These are phyloP conservation scores for Micromys minutus DNA, from an alignment of 2,113 vertebrate genomes.

Conservation along the genomic window DNA sequence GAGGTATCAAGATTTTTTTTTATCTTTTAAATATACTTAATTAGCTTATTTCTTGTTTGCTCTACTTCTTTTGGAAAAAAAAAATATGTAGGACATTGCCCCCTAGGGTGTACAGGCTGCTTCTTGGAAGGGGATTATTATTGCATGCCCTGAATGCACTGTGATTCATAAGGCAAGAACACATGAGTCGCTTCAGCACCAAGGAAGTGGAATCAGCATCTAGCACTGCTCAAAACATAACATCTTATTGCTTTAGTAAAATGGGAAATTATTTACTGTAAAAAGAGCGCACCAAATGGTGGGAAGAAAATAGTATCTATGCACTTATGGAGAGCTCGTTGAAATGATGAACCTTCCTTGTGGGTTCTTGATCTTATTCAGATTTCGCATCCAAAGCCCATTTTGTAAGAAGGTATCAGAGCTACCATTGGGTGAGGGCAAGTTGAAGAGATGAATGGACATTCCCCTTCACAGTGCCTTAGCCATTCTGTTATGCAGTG, in stretches of 20 bases:
- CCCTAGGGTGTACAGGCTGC: slow-evolving; percentile 80
- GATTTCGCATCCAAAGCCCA: slow-evolving; percentile 73
- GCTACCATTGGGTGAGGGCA: slow-evolving; percentile 75
- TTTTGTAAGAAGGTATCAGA: slow-evolving; percentile 79
- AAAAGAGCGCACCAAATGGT: slow-evolving; percentile 80
- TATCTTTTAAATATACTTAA: background rate
- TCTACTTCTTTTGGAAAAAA: slow-evolving; percentile 73
- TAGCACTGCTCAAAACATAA: slow-evolving; percentile 84
- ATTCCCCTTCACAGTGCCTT: slow-evolving; percentile 69
- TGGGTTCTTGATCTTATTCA: slow-evolving; percentile 73
- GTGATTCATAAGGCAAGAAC: slow-evolving; percentile 85
- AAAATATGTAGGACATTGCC: slow-evolving; percentile 78
- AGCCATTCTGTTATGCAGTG: slow-evolving; percentile 71
- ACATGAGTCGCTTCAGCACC: slow-evolving; percentile 85
- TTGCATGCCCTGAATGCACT: slow-evolving; percentile 85
- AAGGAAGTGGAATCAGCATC: slow-evolving; percentile 84
- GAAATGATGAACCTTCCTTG: slow-evolving; percentile 71
- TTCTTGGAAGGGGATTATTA: slow-evolving; percentile 84
- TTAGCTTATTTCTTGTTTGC: background rate
- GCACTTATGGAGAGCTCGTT: slow-evolving; percentile 75
- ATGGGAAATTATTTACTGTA: slow-evolving; percentile 79
- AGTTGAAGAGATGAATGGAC: slow-evolving; percentile 82
- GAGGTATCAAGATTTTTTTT: slow-evolving; percentile 72
- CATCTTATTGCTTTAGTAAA: slow-evolving; percentile 87
- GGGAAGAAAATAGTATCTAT: slow-evolving; percentile 79